Evolutionary conservation across 2,113 vertebrate species (phyloP).

Genomic region (Siphamia tubifer): DNA sequence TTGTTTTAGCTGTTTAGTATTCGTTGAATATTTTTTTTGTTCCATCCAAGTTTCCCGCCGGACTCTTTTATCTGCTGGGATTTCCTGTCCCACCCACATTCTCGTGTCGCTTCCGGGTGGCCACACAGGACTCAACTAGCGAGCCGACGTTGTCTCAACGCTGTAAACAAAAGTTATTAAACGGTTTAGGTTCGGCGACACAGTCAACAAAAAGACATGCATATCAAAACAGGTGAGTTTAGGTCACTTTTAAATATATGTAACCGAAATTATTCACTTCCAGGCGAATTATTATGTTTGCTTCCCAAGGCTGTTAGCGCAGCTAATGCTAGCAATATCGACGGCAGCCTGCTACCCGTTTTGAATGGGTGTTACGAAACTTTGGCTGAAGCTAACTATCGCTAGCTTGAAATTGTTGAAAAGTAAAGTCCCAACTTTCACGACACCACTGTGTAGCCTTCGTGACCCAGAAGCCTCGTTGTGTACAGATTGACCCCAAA

Average conservation of each 20-base stretch:
- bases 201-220: slow-evolving; percentile 70
- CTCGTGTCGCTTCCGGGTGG: slow-evolving; percentile 71
- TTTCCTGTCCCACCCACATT: slow-evolving; percentile 70
- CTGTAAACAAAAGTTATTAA: slow-evolving; percentile 70
- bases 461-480: no score
- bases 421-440: accelerated
- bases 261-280: background rate
- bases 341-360: slow-evolving; percentile 32
- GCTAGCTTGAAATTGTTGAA: background rate
- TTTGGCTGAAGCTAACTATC: slow-evolving; percentile 53
- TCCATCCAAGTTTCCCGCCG: slow-evolving; percentile 67
- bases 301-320: slow-evolving; percentile 27
- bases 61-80: slow-evolving; percentile 47
- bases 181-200: slow-evolving; percentile 48
- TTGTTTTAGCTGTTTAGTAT: no score
- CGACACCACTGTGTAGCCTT: background rate
- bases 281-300: background rate
- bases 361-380: slow-evolving; percentile 78
- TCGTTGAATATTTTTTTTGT: background rate
- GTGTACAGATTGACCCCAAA: no score
- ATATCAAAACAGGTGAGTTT: slow-evolving; percentile 79
- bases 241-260: background rate
- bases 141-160: slow-evolving; percentile 33
- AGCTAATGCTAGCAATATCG: slow-evolving; percentile 7
- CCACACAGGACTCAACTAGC: slow-evolving; percentile 37